phyloP scores from a whole-genome alignment of 2,888 invertebrate genomes.

The Lordiphosa fenestrarum region DNA sequence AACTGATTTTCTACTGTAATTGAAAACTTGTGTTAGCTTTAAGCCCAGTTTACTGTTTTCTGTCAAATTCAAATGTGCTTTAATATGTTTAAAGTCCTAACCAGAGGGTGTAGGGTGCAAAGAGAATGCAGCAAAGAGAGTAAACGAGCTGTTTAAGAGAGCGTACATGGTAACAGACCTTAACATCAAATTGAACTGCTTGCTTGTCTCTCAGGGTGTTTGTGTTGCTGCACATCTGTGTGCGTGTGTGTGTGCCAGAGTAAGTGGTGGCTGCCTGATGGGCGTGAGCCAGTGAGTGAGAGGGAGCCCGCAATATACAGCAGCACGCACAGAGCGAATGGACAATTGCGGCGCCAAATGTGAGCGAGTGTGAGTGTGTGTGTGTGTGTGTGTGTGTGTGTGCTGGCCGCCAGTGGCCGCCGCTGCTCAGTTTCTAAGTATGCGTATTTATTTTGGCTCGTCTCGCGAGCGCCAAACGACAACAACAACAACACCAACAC shows the following conservation, averaged over 20 bases:
- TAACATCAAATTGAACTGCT: not conserved
- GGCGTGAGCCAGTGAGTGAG: constrained; percentile 42
- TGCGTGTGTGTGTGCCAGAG: constrained; percentile 13
- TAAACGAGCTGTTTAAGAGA: not conserved
- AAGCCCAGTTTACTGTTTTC: too few species aligned
- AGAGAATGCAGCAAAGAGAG: not conserved
- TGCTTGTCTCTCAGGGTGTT: not conserved
- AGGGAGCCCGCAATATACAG: constrained; percentile 58
- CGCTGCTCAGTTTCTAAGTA: constrained; percentile 12
- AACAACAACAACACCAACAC: too few species aligned
- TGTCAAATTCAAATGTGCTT: too few species aligned
- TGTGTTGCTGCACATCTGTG: not conserved
- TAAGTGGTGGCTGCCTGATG: constrained; percentile 28
- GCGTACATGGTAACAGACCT: too few species aligned
- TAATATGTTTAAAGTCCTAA: too few species aligned
- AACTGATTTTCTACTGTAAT: too few species aligned
- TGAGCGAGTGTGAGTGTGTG: constrained; percentile 21
- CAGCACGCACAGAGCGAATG: constrained; percentile 58
- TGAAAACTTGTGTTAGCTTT: too few species aligned
- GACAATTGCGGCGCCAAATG: constrained; percentile 50
- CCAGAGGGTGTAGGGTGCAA: not conserved
- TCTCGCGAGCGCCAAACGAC: constrained; percentile 52
- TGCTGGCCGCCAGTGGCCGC: constrained; percentile 39
- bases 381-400: constrained; percentile 16
- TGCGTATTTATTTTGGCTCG: constrained; percentile 50